phyloP scores from a whole-genome alignment of 2,797 vertebrate species.

The Pseudopleuronectes americanus region DNA sequence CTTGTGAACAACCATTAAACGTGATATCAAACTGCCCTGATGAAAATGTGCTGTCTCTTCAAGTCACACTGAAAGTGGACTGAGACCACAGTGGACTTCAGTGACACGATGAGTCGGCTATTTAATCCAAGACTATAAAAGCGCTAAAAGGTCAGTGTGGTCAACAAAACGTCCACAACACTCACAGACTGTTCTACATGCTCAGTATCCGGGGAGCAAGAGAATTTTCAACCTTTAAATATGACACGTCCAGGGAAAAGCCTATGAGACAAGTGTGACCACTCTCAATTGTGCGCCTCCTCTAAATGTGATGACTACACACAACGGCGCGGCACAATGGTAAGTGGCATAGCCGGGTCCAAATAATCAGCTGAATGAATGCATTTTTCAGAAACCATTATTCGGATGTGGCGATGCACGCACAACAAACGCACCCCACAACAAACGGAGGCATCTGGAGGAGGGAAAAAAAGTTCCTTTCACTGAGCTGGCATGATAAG shows the following conservation, averaged over 20 bases:
- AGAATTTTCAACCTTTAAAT: constrained; percentile 68
- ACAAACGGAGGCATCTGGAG: constrained; percentile 79
- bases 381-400: constrained; percentile 84
- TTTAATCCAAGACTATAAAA: constrained; percentile 28
- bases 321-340: constrained; percentile 68
- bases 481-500: constrained; percentile 86
- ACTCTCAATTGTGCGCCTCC: constrained; percentile 70
- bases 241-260: constrained; percentile 70
- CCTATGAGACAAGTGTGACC: constrained; percentile 75
- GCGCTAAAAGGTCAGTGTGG: constrained; percentile 49
- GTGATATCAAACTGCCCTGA: neutral
- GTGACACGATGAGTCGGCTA: constrained; percentile 22
- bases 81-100: constrained; percentile 4
- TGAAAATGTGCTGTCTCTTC: neutral
- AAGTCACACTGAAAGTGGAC: constrained; percentile 20
- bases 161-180: constrained; percentile 49
- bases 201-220: constrained; percentile 44
- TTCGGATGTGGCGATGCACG: constrained; percentile 77
- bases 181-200: constrained; percentile 40
- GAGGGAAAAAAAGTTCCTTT: constrained; percentile 80
- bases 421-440: constrained; percentile 81
- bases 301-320: constrained; percentile 78
- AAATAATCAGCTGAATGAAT: constrained; percentile 84
- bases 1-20: neutral
- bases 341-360: constrained; percentile 77